Percentiles rank a stretch among this genome's conserved stretches.
These are phyloP conservation scores for Pangasius sanitwongsei DNA, from an alignment of 2,797 vertebrate genomes.

Conservation along the genomic window DNA sequence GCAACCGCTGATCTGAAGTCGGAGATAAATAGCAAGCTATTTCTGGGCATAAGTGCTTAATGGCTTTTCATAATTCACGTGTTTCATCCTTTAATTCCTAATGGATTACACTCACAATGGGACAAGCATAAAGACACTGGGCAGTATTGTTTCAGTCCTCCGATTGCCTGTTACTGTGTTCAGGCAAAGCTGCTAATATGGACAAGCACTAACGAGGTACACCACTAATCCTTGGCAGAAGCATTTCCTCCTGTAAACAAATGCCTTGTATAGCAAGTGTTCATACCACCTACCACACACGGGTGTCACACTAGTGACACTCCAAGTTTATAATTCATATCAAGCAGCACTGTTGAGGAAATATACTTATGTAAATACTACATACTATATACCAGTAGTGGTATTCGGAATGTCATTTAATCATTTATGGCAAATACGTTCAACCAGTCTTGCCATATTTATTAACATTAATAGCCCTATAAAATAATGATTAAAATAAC, in stretches of 20 bases:
- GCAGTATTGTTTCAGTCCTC: constrained; percentile 58
- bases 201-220: constrained; percentile 50
- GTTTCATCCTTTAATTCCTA: constrained; percentile 61
- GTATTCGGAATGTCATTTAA: neutral
- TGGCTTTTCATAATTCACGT: constrained; percentile 60
- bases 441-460: neutral
- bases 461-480: neutral
- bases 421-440: neutral
- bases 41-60: constrained; percentile 63
- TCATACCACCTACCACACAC: constrained; percentile 13
- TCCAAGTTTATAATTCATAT: constrained; percentile 36
- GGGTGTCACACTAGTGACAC: constrained; percentile 40
- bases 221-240: constrained; percentile 45
- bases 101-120: constrained; percentile 53
- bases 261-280: constrained; percentile 34
- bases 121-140: constrained; percentile 50
- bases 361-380: neutral
- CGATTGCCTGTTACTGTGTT: constrained; percentile 50
- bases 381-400: neutral
- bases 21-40: constrained; percentile 53
- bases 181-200: constrained; percentile 56
- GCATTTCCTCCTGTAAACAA: constrained; percentile 34
- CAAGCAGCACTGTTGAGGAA: neutral
- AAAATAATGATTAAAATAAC: neutral
- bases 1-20: constrained; percentile 56